Base-by-base conservation (phyloP, 2,797 vertebrate species). In the Eutrigla gurnardus region DNA sequence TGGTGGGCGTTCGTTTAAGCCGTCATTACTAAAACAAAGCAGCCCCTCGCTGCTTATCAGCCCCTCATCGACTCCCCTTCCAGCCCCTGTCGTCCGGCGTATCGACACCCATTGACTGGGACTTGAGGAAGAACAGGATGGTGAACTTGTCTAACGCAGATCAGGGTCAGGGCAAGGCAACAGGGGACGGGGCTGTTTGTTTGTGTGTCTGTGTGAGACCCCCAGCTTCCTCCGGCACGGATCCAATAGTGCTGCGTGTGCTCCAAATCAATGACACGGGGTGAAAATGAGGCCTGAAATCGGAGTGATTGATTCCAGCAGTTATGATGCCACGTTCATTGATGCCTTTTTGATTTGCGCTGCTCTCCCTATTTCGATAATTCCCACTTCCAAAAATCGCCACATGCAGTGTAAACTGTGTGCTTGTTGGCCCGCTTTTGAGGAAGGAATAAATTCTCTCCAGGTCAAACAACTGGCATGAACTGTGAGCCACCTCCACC, bases 1-100 rank as follows among this genome's bases (percentile, higher is more conserved):
- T 70, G 25, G 13, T 65, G 73, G 76, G 74, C 39, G 65, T 84
- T 74, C 61, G 68, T 93, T 93, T 94, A 94, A 93, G 93, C 92
- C 89, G 17, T 94, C 93, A 95, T 95, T 95, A 94, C 91, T 92
- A 89, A 95, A 95, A 95, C 95, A 95, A 94, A 95, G 92, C 91
- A 92, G 93, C 91, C 88, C 88, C 90, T 86, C 70, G 61, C 82
- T 85, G 83, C 90, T 92, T 91, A 93, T 94, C 93, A 93, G 89
- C 76, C 77, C 77, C 80, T 89, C 90, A 94, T 95, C 91, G 94
- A 95, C 92, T 93, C 87, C 61, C 72, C 86, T 80, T 84, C 67
- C 14, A 75, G 89, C 76, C 80, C 67, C 92, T 90, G 89, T 92
- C 91, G 57, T 92, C 91, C 88, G 47, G 36, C 71, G 14, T 92